Evolutionary conservation across 2,888 invertebrate species (phyloP).

Genomic region (Nemoura dubitans): DNA sequence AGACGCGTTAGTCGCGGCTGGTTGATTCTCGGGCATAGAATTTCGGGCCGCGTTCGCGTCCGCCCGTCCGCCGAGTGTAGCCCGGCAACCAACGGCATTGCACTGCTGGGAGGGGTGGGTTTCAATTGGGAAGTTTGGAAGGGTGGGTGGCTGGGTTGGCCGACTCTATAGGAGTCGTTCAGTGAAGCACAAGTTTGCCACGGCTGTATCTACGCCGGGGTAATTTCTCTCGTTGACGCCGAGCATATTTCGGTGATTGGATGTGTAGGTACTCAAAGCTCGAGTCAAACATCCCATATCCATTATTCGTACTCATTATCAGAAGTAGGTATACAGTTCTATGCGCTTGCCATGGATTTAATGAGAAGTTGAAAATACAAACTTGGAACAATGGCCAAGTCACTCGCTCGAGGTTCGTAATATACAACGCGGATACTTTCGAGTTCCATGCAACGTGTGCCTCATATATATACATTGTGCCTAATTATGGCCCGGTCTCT

Average conservation of each 20-base stretch:
- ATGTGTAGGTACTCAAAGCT: not conserved
- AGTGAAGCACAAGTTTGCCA: not conserved
- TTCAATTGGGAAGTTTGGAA: slow-evolving; percentile 12
- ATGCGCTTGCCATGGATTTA: not conserved
- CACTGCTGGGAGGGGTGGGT: not conserved
- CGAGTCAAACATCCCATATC: not conserved
- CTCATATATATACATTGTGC: no score
- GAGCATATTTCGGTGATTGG: slow-evolving; percentile 8
- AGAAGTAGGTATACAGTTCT: not conserved
- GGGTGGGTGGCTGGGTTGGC: not conserved
- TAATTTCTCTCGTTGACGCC: no score
- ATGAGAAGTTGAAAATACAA: slow-evolving; percentile 12
- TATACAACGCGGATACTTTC: not conserved
- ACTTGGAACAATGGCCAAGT: not conserved
- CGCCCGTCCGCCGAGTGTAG: not conserved
- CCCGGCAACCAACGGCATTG: no score
- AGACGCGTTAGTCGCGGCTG: not conserved
- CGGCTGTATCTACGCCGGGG: not conserved
- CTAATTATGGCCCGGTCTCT: not conserved
- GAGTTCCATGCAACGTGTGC: not conserved
- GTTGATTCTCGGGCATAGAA: not conserved
- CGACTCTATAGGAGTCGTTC: not conserved
- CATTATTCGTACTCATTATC: not conserved
- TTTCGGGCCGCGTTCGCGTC: not conserved
- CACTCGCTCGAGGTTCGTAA: not conserved